A percentile compares a stretch with the other conserved stretches of the same genome.
Evolutionary conservation across 2,888 invertebrate species (phyloP).

Genomic region (Punctoribates punctum): DNA sequence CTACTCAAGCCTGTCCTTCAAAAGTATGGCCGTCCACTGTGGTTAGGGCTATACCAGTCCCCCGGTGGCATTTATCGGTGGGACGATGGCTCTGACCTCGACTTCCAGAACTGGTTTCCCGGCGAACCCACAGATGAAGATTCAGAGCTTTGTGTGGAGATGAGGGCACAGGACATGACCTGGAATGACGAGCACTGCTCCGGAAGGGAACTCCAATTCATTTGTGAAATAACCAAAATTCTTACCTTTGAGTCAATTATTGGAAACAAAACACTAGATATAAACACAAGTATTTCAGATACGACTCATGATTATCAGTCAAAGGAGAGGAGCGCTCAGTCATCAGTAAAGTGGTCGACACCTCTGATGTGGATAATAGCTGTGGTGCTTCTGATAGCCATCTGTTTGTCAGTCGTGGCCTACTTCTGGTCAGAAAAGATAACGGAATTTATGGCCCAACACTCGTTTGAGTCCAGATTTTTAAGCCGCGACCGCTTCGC

Average conservation of each 20-base stretch:
- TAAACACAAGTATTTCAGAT: too few relatives aligned
- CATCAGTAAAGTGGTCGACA: too few relatives aligned
- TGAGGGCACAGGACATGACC: background rate
- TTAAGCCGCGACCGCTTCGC: background rate
- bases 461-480: background rate
- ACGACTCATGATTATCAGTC: too few relatives aligned
- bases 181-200: slow-evolving; percentile 18
- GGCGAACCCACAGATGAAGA: background rate
- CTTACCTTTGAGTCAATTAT: background rate
- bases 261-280: background rate
- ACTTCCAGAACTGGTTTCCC: slow-evolving; percentile 10
- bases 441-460: background rate
- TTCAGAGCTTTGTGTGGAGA: background rate
- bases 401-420: too few relatives aligned
- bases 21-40: background rate
- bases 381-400: too few relatives aligned
- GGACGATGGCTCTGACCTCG: background rate
- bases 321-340: too few relatives aligned
- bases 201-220: background rate
- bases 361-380: too few relatives aligned
- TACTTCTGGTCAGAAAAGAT: too few relatives aligned
- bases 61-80: background rate
- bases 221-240: background rate
- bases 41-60: background rate
- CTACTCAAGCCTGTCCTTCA: background rate